Base-by-base conservation (phyloP, 2,797 vertebrate genomes). In the Uromys caudimaculatus region DNA sequence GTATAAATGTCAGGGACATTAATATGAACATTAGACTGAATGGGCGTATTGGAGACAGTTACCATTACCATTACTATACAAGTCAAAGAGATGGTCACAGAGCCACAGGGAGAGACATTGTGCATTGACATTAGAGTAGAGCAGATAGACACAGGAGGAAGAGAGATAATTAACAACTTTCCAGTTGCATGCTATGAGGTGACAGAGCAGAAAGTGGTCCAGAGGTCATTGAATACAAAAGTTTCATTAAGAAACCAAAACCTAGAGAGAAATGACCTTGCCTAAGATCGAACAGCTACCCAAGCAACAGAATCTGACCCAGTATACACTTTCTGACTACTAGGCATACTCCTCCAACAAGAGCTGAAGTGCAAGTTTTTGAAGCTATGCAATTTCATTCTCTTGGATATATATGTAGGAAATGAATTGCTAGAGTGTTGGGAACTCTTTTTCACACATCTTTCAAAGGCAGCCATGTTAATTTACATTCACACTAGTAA, bases 171-270 rank as follows among this genome's bases (percentile, higher is more conserved):
- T 38, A 79, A 88, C 93, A 71, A n/a, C 84, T 35, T 95, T 58
- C 50, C 76, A 77, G 83, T 27, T 81, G 32, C 32, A 94, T n/a
- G n/a, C 32, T 84, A 77, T 58, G 35, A 62, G 44, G 16, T 35
- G 58, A 93, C 67, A 89, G 76, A 67, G 87, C 8, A 89, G 27
- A 62, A 95, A 44, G 12, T 13, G 38, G 35, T 67, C 89, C 44
- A 58, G n/a, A 95, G 32, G 44, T 24, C 54, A n/a, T 3, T 4
- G 32, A 91, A 4, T 91, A 38, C 17, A 90, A 84, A 91, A 88
- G 11, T 52, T n/a, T 84, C 76, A 77, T 13, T 84, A 77, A 95
- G 62, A 90, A 96, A 82, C 13, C 41, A 81, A 95, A 85, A 88
- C 32, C 23, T 62, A 82, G 50, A 50, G 12, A 79, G 75, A 96